Percentiles rank a stretch among this genome's conserved stretches.
These are phyloP conservation scores for Tuta absoluta DNA, from an alignment of 2,888 invertebrate genomes.

Conservation along the genomic window DNA sequence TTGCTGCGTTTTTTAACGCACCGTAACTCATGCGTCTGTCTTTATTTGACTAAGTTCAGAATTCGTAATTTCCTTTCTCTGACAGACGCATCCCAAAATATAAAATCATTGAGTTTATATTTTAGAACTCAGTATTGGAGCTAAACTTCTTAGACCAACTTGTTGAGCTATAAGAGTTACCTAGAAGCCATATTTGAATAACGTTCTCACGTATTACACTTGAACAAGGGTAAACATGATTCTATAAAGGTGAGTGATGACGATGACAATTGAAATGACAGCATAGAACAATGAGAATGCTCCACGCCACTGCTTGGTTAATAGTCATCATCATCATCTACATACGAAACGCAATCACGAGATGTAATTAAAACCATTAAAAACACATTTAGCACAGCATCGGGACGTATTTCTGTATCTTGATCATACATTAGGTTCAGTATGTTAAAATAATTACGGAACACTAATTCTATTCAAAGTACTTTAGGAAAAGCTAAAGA, in stretches of 20 bases:
- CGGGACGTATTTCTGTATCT: slow-evolving; percentile 20
- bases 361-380: slow-evolving; percentile 75
- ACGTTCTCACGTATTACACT: neutral
- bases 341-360: slow-evolving; percentile 57
- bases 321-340: slow-evolving; percentile 38
- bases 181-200: neutral
- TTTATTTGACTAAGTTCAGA: no score
- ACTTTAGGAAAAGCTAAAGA: slow-evolving; percentile 16
- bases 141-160: neutral
- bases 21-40: no score
- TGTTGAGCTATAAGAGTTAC: neutral
- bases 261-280: slow-evolving; percentile 15
- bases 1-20: no score
- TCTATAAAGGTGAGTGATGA: slow-evolving; percentile 13
- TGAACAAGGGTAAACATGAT: slow-evolving; percentile 12
- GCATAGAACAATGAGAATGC: slow-evolving; percentile 13
- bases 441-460: slow-evolving; percentile 21
- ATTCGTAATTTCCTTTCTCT: no score
- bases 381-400: slow-evolving; percentile 69
- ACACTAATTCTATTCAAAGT: slow-evolving; percentile 20
- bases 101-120: no score
- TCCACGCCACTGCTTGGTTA: slow-evolving; percentile 29
- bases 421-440: slow-evolving; percentile 21
- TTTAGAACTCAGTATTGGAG: no score
- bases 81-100: no score